These are phyloP conservation scores for Popillia japonica DNA, from an alignment of 1,140 invertebrate species.

Conservation along the genomic window DNA sequence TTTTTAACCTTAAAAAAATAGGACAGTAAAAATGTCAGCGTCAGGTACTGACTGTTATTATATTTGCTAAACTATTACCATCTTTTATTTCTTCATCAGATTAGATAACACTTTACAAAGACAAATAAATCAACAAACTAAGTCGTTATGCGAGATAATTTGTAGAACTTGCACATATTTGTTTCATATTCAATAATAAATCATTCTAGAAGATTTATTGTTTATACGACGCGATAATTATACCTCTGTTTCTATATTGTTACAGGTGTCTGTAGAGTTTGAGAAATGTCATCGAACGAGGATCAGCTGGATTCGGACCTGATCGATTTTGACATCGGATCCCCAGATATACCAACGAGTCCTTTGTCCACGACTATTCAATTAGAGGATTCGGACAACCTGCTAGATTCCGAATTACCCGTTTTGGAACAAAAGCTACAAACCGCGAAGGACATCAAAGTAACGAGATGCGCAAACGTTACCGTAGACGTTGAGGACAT, in stretches of 20 bases:
- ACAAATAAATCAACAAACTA: neutral
- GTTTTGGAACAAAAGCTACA: slow-evolving; percentile 54
- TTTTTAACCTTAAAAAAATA: neutral
- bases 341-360: neutral
- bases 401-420: slow-evolving; percentile 56
- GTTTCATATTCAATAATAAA: neutral
- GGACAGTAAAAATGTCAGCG: neutral
- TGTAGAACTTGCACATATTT: neutral
- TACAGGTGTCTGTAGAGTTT: neutral
- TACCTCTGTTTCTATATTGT: neutral
- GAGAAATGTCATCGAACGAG: neutral
- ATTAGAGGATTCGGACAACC: slow-evolving; percentile 46
- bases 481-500: slow-evolving; percentile 56
- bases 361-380: neutral
- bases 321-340: slow-evolving; percentile 28
- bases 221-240: neutral
- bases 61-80: neutral
- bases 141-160: neutral
- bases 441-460: slow-evolving; percentile 29
- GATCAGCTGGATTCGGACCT: slow-evolving; percentile 19
- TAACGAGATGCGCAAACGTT: neutral
- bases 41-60: neutral
- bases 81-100: neutral
- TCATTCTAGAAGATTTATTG: neutral
- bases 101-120: neutral